phyloP scores from a whole-genome alignment of 2,797 vertebrate genomes.

The Eulemur albifrons region DNA sequence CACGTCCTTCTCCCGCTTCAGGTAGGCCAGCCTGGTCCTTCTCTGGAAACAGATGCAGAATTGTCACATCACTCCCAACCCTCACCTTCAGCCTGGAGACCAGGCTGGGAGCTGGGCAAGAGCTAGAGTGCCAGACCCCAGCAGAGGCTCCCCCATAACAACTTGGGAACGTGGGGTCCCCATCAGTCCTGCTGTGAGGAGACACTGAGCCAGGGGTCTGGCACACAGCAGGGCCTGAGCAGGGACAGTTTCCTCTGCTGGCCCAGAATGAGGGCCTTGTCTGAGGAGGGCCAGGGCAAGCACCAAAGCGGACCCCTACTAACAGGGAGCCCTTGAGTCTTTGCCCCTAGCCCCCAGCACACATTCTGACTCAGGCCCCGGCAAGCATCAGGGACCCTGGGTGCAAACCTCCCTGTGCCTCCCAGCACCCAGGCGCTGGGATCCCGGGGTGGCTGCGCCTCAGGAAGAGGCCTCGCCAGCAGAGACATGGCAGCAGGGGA shows the following conservation, averaged over 20 bases:
- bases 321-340: background rate
- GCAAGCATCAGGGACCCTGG: background rate
- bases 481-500: background rate
- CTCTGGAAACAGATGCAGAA: background rate
- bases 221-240: background rate
- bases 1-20: background rate
- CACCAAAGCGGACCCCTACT: background rate
- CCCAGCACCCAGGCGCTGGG: background rate
- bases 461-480: background rate
- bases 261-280: background rate
- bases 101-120: background rate
- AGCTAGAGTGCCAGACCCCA: background rate
- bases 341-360: background rate
- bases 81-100: background rate
- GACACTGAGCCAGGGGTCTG: background rate
- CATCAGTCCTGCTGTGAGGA: background rate
- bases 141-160: background rate
- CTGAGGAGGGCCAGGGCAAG: background rate
- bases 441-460: background rate
- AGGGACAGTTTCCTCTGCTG: background rate
- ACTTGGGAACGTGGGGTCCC: background rate
- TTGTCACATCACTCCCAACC: background rate
- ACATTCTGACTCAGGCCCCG: background rate
- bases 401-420: background rate
- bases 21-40: background rate